A percentile compares a stretch with the other conserved stretches of the same genome.
phyloP scores from a whole-genome alignment of 2,113 vertebrate genomes.

The Ictidomys tridecemlineatus region DNA sequence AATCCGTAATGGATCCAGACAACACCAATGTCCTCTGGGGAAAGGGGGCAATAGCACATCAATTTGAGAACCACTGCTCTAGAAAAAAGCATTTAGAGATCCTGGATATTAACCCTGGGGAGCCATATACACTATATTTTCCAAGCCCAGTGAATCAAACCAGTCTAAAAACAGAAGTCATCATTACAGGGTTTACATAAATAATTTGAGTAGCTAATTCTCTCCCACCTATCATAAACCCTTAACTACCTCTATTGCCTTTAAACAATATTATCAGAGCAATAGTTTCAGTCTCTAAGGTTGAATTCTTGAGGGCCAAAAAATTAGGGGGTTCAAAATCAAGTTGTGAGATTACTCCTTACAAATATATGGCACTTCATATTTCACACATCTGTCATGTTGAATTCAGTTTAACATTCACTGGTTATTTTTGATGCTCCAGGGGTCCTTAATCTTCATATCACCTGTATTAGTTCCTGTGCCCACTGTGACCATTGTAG shows the following conservation, averaged over 20 bases:
- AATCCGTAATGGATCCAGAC: not conserved
- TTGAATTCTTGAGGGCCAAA: not conserved
- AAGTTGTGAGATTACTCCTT: conserved; percentile 5
- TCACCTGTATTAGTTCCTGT: not conserved
- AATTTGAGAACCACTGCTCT: conserved; percentile 11
- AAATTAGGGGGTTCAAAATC: not conserved
- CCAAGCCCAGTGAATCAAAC: not conserved
- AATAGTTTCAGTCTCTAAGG: conserved; percentile 31
- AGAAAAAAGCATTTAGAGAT: conserved; percentile 54
- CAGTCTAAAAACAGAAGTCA: not conserved
- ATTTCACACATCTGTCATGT: conserved; percentile 22
- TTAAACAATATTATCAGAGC: conserved; percentile 40
- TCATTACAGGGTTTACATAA: not conserved
- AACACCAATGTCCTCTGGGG: not conserved
- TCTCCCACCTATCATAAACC: not conserved
- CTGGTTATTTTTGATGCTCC: not conserved
- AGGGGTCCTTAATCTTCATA: conserved; percentile 16
- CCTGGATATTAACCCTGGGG: not conserved
- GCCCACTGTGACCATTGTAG: not conserved
- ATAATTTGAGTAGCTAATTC: conserved; percentile 32
- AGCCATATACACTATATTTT: not conserved
- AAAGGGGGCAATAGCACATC: not conserved
- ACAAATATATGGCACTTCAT: not conserved
- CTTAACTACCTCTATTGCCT: not conserved
- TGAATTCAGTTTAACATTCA: not conserved